Evolutionary conservation across 2,888 invertebrate species (phyloP), one percentile per base, ranked within the genome.

Genomic region (Cyclophora punctaria): DNA sequence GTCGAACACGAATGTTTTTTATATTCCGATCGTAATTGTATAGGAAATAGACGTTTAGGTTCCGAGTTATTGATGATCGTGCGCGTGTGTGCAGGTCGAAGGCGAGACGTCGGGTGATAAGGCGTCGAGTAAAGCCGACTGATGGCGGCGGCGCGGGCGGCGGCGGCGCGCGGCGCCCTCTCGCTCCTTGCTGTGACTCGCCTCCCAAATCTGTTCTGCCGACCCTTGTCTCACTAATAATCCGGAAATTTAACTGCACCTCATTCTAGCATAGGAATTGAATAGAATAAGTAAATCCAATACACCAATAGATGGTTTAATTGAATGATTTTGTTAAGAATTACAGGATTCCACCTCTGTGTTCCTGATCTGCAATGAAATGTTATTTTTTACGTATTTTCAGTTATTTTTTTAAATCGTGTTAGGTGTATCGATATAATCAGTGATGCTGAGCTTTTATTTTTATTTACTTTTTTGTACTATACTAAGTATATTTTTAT

Each of bases 181-280:
- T 37, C 5, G 37, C 20, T 37, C 4, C 4, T 37, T 37, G 37
- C 5, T 37, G 37, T 37, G 37, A 37, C 37, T 5, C 37, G 5
- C 5, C 37, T 4, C 20, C 37, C 4, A 2, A 37, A 37, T 37
- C 5, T 37, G 5, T 37, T 37, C 37, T 5, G 37, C 4, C 37
- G 37, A 44, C 44, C 7, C 44, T 20, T 33, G 33, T 44, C 7
- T 33, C 33, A 33, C 44, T 44, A 44, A 42, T 7, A 55, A 56
- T 56, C 48, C 63, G 56, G 52, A 53, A 59, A 56, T 55, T 37
- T 63, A 57, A 60, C 33, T 64, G 74, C 73, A 73, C 72, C 74
- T 72, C 77, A 72, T 71, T 73, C 69, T 83, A 84, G 80, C 67
- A 71, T 87, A 86, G 87, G 87, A 88, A 87, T 87, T 88, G 86